phyloP scores from a whole-genome alignment of 2,797 vertebrate genomes.

The Lithobates sylvaticus region DNA sequence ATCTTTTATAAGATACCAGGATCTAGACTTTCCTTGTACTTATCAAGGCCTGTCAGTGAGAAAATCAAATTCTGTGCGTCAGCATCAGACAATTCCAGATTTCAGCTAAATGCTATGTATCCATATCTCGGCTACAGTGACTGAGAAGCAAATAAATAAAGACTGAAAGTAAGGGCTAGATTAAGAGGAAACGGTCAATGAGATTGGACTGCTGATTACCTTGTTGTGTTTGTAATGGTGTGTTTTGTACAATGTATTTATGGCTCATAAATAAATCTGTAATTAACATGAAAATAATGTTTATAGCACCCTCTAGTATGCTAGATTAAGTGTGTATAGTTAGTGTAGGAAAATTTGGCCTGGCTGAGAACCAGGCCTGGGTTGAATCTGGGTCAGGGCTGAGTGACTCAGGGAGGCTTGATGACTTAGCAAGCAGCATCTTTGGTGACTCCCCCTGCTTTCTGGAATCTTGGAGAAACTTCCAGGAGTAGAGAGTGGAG shows the following conservation, averaged over 20 bases:
- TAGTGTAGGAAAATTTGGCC: no score
- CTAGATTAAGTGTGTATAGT: no score
- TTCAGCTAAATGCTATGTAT: conserved; percentile 28
- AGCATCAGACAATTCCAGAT: conserved; percentile 30
- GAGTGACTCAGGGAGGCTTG: no score
- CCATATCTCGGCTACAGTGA: conserved; percentile 23
- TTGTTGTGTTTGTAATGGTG: background rate
- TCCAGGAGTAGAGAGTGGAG: no score
- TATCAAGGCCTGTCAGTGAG: conserved; percentile 40
- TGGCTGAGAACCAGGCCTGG: no score
- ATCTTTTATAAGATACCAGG: conserved; percentile 38
- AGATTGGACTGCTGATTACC: background rate
- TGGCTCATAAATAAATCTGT: background rate
- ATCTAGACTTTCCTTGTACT: conserved; percentile 25
- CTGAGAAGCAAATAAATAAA: conserved; percentile 31
- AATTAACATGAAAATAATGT: background rate
- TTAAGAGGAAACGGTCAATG: background rate
- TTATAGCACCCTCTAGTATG: no score
- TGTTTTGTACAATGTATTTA: background rate
- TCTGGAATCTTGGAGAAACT: no score
- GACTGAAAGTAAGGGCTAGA: conserved; percentile 24
- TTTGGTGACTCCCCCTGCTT: no score
- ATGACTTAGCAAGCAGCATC: no score
- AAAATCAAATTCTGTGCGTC: conserved; percentile 33
- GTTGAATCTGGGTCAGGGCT: no score